Conservation (phyloP, 2,888 invertebrate genomes). For the Xylophagus ater region DNA sequence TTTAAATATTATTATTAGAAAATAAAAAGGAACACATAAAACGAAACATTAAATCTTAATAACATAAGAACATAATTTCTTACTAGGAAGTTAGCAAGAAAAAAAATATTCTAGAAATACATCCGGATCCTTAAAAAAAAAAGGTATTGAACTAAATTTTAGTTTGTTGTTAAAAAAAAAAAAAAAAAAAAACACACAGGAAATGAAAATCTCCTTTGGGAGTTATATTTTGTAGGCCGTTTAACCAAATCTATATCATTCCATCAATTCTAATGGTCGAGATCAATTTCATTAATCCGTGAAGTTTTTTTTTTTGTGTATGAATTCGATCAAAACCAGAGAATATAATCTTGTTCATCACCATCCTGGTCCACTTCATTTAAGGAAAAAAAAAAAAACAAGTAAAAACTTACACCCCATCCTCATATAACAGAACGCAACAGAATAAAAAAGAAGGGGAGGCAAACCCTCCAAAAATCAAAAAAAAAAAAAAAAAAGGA, state of each 20-base stretch:
- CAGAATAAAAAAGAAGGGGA: background rate
- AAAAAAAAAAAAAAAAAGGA: conserved; percentile 14
- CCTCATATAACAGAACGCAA: background rate
- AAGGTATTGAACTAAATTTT: too few species aligned
- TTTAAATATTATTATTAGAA: too few species aligned
- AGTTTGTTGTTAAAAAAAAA: too few species aligned
- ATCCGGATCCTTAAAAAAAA: too few species aligned
- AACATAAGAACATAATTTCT: too few species aligned
- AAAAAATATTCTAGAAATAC: too few species aligned
- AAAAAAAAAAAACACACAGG: too few species aligned
- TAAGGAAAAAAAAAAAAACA: background rate
- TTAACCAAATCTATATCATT: conserved; percentile 16
- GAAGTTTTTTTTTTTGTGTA: conserved; percentile 2
- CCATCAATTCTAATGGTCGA: conserved; percentile 18
- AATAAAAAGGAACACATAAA: too few species aligned
- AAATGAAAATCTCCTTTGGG: conserved; percentile 10
- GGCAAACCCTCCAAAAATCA: conserved; percentile 9
- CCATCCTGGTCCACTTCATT: background rate
- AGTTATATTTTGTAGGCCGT: conserved; percentile 12
- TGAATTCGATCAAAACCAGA: conserved; percentile 12
- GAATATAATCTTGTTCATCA: background rate
- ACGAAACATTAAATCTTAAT: too few species aligned
- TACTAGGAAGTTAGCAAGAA: too few species aligned
- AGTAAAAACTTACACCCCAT: background rate
- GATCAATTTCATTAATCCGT: conserved; percentile 18